phyloP scores from a whole-genome alignment of 2,113 vertebrate species.

The Vombatus ursinus region DNA sequence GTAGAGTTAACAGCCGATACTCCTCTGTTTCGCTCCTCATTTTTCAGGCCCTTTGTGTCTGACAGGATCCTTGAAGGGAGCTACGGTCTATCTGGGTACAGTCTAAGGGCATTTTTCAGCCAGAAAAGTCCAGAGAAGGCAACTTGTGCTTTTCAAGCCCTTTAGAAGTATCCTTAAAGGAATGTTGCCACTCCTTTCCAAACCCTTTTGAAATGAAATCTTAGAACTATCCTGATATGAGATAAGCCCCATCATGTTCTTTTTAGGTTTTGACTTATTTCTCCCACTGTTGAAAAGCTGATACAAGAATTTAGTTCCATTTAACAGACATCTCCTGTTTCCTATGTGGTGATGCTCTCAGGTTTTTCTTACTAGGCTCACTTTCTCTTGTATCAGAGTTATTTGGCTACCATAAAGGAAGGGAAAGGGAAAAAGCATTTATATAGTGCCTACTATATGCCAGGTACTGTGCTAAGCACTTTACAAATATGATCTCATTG shows the following conservation, averaged over 20 bases:
- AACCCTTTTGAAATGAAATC: background rate
- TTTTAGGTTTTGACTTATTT: background rate
- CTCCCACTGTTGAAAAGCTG: background rate
- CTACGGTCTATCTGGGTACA: background rate
- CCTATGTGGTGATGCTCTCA: background rate
- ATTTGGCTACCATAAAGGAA: background rate
- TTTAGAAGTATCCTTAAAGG: background rate
- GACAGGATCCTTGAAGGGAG: background rate
- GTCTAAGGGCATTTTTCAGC: background rate
- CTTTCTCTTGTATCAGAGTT: background rate
- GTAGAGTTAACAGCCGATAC: background rate
- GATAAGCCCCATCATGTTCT: background rate
- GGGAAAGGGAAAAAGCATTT: background rate
- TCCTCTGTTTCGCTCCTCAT: constrained; percentile 4
- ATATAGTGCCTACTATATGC: background rate
- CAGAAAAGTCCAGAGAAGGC: background rate
- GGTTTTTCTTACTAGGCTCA: no score
- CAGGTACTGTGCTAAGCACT: no score
- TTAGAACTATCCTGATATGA: background rate
- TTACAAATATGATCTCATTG: background rate
- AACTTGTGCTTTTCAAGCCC: background rate
- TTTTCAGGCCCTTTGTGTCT: background rate
- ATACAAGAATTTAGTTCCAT: background rate
- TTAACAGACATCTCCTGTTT: background rate
- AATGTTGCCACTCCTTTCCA: background rate